These are phyloP conservation scores for Terebella lapidaria DNA, from an alignment of 2,888 invertebrate species.

Conservation along the genomic window DNA sequence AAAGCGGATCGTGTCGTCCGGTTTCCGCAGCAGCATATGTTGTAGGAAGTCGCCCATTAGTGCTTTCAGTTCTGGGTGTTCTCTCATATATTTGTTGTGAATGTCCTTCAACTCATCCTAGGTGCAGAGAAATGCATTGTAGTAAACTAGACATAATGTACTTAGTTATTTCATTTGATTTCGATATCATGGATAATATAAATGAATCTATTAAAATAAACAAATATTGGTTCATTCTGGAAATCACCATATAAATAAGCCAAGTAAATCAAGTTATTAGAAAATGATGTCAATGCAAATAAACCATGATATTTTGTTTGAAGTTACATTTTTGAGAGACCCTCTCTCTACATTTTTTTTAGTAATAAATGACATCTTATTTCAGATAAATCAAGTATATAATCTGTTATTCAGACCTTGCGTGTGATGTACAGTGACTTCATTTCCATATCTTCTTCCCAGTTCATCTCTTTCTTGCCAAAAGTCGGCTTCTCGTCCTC, in stretches of 20 bases:
- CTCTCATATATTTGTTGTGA: constrained; percentile 46
- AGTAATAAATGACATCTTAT: no score
- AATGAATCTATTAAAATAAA: no score
- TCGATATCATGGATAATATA: no score
- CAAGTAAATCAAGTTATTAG: no score
- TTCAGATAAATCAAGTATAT: no score
- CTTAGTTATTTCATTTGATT: background rate
- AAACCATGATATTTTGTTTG: no score
- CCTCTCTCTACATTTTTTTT: no score
- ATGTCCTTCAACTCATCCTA: constrained; percentile 50
- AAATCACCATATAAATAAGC: no score
- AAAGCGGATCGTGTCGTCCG: constrained; percentile 48
- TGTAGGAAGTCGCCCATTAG: constrained; percentile 53
- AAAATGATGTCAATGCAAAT: no score
- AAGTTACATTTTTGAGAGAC: no score
- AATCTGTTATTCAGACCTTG: constrained; percentile 47
- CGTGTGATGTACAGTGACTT: constrained; percentile 50
- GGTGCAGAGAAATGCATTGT: no score
- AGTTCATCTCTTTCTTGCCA: constrained; percentile 43
- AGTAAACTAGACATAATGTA: constrained; percentile 10
- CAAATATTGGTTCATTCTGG: no score
- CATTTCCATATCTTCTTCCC: constrained; percentile 52
- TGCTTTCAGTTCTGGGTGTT: constrained; percentile 50
- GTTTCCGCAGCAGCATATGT: constrained; percentile 50
- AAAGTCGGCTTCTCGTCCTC: constrained; percentile 46